phyloP scores from a whole-genome alignment of 2,888 invertebrate genomes.

The Sussaba pulchella region DNA sequence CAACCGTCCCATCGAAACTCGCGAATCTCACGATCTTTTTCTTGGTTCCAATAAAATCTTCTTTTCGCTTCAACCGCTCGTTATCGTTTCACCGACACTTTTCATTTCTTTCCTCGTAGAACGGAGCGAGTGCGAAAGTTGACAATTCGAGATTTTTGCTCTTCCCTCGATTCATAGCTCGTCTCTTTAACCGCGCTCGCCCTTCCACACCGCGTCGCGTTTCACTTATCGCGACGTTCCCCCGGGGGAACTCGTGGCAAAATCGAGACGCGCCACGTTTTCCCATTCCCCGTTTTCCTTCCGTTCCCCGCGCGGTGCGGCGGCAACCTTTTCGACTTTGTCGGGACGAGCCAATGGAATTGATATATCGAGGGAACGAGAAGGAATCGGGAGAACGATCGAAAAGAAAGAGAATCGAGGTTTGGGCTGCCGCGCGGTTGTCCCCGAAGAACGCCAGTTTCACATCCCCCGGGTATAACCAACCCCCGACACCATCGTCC shows the following conservation, averaged over 20 bases:
- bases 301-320: not conserved
- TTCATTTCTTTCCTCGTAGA: not conserved
- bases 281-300: slow-evolving; percentile 32
- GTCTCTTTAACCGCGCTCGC: slow-evolving; percentile 49
- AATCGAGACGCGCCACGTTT: slow-evolving; percentile 41
- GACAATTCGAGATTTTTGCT: slow-evolving; percentile 27
- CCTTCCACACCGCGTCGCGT: slow-evolving; percentile 61
- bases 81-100: slow-evolving; percentile 52
- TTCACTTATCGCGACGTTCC: slow-evolving; percentile 68
- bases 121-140: slow-evolving; percentile 17
- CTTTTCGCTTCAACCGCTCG: slow-evolving; percentile 11
- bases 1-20: slow-evolving; percentile 10
- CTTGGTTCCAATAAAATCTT: slow-evolving; percentile 20
- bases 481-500: slow-evolving; percentile 9
- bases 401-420: slow-evolving; percentile 50
- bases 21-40: slow-evolving; percentile 7
- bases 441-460: slow-evolving; percentile 65
- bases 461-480: slow-evolving; percentile 42
- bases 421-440: slow-evolving; percentile 32
- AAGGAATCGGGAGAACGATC: slow-evolving; percentile 55
- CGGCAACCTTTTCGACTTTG: slow-evolving; percentile 49
- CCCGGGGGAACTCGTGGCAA: slow-evolving; percentile 44
- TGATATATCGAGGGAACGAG: slow-evolving; percentile 75
- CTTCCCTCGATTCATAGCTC: slow-evolving; percentile 47
- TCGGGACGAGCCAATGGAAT: slow-evolving; percentile 68